A percentile compares a stretch with the other conserved stretches of the same genome.
These are phyloP conservation scores for Cinclus cinclus DNA, from an alignment of 2,113 vertebrate genomes.

Conservation along the genomic window DNA sequence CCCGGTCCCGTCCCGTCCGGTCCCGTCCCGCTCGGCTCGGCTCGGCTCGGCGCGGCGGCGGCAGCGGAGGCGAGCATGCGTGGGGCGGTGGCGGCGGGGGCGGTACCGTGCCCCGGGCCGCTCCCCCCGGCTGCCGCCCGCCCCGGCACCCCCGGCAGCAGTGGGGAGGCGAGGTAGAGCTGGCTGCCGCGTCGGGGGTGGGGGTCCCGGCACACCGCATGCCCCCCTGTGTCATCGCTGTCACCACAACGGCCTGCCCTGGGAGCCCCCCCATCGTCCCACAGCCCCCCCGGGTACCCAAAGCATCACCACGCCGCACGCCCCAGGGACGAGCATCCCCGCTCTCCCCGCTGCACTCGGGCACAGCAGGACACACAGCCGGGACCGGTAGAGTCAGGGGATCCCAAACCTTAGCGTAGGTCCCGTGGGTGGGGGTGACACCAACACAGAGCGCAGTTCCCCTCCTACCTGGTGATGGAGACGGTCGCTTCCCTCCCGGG, in stretches of 20 bases:
- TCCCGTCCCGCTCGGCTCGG: too few species aligned
- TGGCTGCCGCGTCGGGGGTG: not conserved
- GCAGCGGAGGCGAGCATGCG: too few species aligned
- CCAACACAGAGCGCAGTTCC: not conserved
- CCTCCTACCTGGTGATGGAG: constrained; percentile 45
- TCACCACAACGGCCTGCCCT: not conserved
- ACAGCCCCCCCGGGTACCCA: not conserved
- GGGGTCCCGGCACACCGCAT: not conserved
- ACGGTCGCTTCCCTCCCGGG: not conserved
- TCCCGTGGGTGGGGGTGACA: not conserved
- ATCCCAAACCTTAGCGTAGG: not conserved
- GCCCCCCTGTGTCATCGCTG: not conserved
- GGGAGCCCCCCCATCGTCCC: not conserved
- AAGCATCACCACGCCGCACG: not conserved
- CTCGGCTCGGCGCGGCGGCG: too few species aligned
- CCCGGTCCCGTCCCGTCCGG: too few species aligned
- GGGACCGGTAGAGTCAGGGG: not conserved
- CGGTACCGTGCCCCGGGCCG: too few species aligned
- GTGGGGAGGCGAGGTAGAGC: not conserved
- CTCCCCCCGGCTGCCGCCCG: not conserved
- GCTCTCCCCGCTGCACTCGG: too few species aligned
- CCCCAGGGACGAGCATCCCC: not conserved
- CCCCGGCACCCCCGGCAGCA: not conserved
- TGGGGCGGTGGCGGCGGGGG: too few species aligned
- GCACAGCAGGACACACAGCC: not conserved